phyloP scores from a whole-genome alignment of 2,888 invertebrate genomes.

The Shargacucullia verbasci region DNA sequence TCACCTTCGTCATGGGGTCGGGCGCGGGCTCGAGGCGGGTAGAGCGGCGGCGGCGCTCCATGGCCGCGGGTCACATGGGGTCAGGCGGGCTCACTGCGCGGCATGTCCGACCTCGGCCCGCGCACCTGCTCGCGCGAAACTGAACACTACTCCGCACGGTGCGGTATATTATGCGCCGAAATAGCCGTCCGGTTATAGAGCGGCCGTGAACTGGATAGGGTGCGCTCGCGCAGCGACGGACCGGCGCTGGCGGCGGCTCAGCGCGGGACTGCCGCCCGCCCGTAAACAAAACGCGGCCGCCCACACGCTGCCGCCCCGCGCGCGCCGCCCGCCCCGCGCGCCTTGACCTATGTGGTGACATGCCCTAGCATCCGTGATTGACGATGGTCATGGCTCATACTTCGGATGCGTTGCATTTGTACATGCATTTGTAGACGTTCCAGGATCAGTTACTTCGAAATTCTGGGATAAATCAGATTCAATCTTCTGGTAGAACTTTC shows the following conservation, averaged over 20 bases:
- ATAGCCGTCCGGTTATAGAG: slow-evolving; percentile 86
- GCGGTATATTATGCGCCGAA: slow-evolving; percentile 84
- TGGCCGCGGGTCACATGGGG: slow-evolving; percentile 74
- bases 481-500: not conserved
- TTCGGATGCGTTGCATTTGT: slow-evolving; percentile 35
- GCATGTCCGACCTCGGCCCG: slow-evolving; percentile 73
- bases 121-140: slow-evolving; percentile 84
- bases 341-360: slow-evolving; percentile 76
- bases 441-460: slow-evolving; percentile 10
- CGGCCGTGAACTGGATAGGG: slow-evolving; percentile 87
- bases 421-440: slow-evolving; percentile 25
- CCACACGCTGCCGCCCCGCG: slow-evolving; percentile 63
- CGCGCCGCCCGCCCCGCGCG: slow-evolving; percentile 53
- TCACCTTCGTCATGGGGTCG: slow-evolving; percentile 89
- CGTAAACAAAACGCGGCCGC: slow-evolving; percentile 72
- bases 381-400: slow-evolving; percentile 68
- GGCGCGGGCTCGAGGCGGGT: slow-evolving; percentile 82
- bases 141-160: slow-evolving; percentile 82
- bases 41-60: slow-evolving; percentile 81
- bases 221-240: slow-evolving; percentile 74
- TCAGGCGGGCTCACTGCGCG: slow-evolving; percentile 57
- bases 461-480: not conserved
- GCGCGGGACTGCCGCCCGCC: slow-evolving; percentile 69
- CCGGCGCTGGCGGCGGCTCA: slow-evolving; percentile 65
- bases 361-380: slow-evolving; percentile 66